Evolutionary conservation across 1,140 invertebrate species (phyloP).

Genomic region (Plodia interpunctella): DNA sequence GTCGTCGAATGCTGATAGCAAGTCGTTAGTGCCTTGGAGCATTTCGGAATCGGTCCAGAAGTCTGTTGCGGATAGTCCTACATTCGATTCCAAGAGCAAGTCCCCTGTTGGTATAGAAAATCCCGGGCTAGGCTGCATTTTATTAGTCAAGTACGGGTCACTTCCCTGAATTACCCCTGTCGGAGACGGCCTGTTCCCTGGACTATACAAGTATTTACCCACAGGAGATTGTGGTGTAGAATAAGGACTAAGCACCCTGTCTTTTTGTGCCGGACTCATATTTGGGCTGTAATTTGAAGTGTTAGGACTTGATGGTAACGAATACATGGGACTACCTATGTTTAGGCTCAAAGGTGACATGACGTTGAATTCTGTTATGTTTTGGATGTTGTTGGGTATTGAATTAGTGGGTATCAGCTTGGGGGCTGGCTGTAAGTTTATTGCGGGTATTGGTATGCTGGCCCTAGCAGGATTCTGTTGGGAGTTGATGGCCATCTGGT

Average conservation of each 20-base stretch:
- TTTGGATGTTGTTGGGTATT: constrained; percentile 26
- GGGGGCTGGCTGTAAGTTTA: constrained; percentile 46
- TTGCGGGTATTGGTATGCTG: constrained; percentile 47
- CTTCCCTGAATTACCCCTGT: constrained; percentile 44
- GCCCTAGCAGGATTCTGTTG: constrained; percentile 32
- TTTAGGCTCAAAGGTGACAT: constrained; percentile 61
- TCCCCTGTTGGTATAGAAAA: constrained; percentile 42
- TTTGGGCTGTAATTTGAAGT: constrained; percentile 48
- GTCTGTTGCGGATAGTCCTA: constrained; percentile 41
- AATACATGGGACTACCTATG: constrained; percentile 57
- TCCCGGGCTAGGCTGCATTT: constrained; percentile 58
- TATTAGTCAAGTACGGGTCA: constrained; percentile 58
- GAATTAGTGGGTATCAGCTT: constrained; percentile 23
- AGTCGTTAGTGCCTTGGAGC: constrained; percentile 52
- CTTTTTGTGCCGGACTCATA: constrained; percentile 53
- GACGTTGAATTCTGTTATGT: constrained; percentile 24
- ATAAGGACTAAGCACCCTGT: constrained; percentile 57
- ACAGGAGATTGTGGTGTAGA: constrained; percentile 59
- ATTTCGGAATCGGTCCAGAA: constrained; percentile 62
- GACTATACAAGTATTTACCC: constrained; percentile 53
- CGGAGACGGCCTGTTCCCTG: constrained; percentile 45
- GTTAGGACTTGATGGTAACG: constrained; percentile 55
- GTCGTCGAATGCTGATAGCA: constrained; percentile 60
- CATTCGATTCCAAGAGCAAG: constrained; percentile 46
- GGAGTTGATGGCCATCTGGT: constrained; percentile 36